Conservation (phyloP, 2,797 vertebrate species). For the Pteronotus mesoamericanus region DNA sequence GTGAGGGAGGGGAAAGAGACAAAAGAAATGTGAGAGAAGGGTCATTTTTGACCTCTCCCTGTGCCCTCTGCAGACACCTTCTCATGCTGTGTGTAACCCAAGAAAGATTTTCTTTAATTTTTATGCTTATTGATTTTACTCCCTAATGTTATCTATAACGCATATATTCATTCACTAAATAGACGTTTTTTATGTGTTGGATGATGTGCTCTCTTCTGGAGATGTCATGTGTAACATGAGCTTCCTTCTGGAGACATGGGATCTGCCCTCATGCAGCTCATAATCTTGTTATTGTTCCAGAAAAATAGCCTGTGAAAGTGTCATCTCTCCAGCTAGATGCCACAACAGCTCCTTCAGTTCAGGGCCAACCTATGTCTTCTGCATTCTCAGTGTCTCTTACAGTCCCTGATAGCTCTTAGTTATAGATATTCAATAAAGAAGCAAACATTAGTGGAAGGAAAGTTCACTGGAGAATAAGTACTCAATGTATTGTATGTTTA, state of each 20-base stretch:
- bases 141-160: not conserved
- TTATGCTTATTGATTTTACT: not conserved
- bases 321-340: not conserved
- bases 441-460: not conserved
- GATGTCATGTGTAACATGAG: not conserved
- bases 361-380: not conserved
- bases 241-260: not conserved
- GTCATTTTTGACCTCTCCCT: not conserved
- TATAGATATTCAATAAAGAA: not conserved
- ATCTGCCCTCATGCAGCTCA: not conserved
- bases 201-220: not conserved
- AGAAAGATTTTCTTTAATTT: not conserved
- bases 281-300: not conserved
- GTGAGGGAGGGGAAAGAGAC: not conserved
- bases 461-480: not conserved
- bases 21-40: not conserved
- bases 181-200: not conserved
- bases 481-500: accelerated
- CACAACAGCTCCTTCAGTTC: not conserved
- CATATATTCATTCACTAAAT: not conserved
- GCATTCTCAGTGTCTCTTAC: not conserved
- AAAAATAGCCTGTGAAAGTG: not conserved
- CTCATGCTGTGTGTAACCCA: not conserved
- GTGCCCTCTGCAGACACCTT: not conserved
- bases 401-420: not conserved